A percentile compares a stretch with the other conserved stretches of the same genome.
Evolutionary conservation across 2,797 vertebrate species (phyloP).

Genomic region (Staurois parvus): DNA sequence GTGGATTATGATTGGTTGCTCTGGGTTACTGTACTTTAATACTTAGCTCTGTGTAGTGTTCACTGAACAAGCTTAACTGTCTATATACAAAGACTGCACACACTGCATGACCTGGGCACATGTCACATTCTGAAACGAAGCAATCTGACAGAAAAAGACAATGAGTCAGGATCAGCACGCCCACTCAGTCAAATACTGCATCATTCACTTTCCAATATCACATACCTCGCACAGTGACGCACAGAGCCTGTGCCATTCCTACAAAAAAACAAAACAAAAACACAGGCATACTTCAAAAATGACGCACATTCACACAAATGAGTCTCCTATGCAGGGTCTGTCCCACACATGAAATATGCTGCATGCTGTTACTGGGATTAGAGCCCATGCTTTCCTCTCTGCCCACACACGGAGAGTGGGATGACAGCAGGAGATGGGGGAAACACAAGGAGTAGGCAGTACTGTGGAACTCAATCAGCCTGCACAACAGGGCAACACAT

Average conservation of each 20-base stretch:
- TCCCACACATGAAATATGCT: conserved; percentile 22
- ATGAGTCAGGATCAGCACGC: neutral
- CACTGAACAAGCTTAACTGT: neutral
- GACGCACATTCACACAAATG: conserved; percentile 33
- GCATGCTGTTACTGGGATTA: conserved; percentile 27
- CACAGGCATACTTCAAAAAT: neutral
- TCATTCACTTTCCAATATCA: neutral
- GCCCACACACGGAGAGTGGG: conserved; percentile 22
- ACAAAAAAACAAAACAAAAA: neutral
- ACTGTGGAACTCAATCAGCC: neutral
- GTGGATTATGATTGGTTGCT: no score
- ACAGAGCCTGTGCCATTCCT: neutral
- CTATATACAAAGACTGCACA: neutral
- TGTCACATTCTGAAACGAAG: neutral
- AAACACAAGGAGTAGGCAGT: neutral
- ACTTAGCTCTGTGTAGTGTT: neutral
- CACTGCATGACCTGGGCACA: neutral
- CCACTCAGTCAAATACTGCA: neutral
- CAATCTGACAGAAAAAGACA: neutral
- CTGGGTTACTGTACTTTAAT: no score
- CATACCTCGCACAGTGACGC: conserved; percentile 7
- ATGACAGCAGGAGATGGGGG: neutral
- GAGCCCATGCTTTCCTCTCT: conserved; percentile 1
- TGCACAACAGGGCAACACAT: neutral
- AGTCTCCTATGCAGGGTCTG: neutral